phyloP scores from a whole-genome alignment of 2,113 vertebrate species.

The Ibidorhyncha struthersii region DNA sequence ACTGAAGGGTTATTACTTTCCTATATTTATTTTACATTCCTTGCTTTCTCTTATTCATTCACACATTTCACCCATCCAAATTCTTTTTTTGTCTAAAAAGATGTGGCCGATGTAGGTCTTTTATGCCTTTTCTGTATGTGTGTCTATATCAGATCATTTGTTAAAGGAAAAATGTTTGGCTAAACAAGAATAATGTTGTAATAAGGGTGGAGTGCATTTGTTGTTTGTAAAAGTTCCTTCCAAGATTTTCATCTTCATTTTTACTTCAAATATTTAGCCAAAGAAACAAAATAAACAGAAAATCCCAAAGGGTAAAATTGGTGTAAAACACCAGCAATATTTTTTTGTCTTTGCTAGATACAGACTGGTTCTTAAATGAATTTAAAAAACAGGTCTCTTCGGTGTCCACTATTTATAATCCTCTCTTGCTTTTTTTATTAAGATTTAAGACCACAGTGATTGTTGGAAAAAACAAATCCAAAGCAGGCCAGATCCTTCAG shows the following conservation, averaged over 20 bases:
- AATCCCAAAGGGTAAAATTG: conserved; percentile 1
- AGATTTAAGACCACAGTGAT: not conserved
- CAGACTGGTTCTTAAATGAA: not conserved
- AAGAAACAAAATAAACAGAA: conserved; percentile 68
- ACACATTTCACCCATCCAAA: not conserved
- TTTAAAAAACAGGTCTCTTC: not conserved
- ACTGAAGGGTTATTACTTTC: not conserved
- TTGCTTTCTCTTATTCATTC: not conserved
- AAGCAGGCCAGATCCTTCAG: not conserved
- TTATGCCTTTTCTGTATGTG: conserved; percentile 8
- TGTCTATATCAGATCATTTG: conserved; percentile 46
- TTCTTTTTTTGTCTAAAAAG: not conserved
- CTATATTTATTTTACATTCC: not conserved
- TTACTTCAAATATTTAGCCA: conserved; percentile 61
- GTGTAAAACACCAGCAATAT: conserved; percentile 18
- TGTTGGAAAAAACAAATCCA: not conserved
- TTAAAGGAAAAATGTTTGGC: conserved; percentile 43
- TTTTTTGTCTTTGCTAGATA: not conserved
- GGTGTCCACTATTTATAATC: not conserved
- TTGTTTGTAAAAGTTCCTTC: conserved; percentile 62
- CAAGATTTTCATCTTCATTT: conserved; percentile 65
- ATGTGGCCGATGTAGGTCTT: not conserved
- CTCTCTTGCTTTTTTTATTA: not conserved
- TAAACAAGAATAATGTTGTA: conserved; percentile 65
- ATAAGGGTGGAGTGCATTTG: conserved; percentile 60